Conservation (phyloP, 2,113 vertebrate genomes). For the Phodopus roborovskii region DNA sequence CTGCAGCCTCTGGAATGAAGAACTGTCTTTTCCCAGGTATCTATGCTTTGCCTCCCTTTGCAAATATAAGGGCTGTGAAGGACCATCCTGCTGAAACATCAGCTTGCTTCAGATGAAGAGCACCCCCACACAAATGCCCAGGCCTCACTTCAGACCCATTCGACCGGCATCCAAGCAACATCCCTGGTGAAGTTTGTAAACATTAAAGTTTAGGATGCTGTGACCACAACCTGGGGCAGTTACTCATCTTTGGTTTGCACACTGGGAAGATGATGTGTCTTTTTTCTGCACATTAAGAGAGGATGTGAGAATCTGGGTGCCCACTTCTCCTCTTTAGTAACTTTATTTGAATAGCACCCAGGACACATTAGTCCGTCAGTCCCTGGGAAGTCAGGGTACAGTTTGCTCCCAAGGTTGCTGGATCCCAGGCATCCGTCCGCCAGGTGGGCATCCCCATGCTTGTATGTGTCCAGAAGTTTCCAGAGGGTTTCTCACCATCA, state of each 20-base stretch:
- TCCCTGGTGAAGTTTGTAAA: too few relatives aligned
- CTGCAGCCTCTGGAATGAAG: not conserved
- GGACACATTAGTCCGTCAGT: too few relatives aligned
- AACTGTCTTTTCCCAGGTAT: not conserved
- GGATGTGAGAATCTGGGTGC: not conserved
- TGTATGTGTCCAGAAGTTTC: not conserved
- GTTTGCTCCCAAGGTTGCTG: not conserved
- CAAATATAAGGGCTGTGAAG: not conserved
- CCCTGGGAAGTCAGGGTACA: not conserved
- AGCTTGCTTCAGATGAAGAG: not conserved
- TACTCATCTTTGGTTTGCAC: not conserved
- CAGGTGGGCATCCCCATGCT: too few relatives aligned
- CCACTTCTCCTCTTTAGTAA: not conserved
- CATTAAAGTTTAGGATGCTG: not conserved
- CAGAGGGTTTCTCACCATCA: too few relatives aligned
- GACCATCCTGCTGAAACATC: not conserved
- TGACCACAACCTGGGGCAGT: not conserved
- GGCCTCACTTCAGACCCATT: not conserved
- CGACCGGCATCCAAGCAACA: not conserved
- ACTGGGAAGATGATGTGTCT: not conserved
- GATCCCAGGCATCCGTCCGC: not conserved
- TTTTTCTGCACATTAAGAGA: not conserved
- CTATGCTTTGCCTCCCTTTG: not conserved
- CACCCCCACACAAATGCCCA: too few relatives aligned
- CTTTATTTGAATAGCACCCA: too few relatives aligned